These are phyloP conservation scores for Tadarida brasiliensis DNA, from an alignment of 2,797 vertebrate genomes.

Conservation along the genomic window DNA sequence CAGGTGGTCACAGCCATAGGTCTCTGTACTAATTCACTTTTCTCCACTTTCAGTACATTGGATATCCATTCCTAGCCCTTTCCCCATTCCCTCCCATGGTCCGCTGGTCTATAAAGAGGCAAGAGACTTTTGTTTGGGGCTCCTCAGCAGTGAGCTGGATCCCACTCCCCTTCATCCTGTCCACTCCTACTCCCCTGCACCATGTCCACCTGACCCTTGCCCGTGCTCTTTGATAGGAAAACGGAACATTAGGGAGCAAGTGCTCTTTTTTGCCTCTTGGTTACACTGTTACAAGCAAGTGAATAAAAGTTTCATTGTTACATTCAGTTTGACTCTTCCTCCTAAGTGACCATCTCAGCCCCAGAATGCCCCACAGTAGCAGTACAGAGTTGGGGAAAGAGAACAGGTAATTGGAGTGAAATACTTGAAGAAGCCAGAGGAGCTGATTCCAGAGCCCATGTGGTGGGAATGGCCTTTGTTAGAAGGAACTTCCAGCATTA, in stretches of 20 bases:
- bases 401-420: neutral
- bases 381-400: neutral
- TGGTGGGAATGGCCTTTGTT: neutral
- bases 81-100: neutral
- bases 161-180: no score
- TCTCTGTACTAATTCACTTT: neutral
- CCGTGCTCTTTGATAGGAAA: neutral
- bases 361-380: neutral
- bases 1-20: neutral
- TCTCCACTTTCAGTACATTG: neutral
- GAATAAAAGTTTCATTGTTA: neutral
- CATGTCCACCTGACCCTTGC: neutral
- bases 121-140: neutral
- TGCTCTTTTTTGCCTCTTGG: neutral
- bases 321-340: neutral
- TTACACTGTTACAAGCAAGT: neutral
- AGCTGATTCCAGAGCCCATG: neutral
- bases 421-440: neutral
- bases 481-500: neutral
- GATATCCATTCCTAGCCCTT: neutral
- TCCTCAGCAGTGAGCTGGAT: neutral
- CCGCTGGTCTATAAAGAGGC: neutral
- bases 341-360: neutral
- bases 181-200: no score
- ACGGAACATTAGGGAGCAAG: neutral